Conservation (phyloP, 2,797 vertebrate species). For the Amphiprion clarkii region DNA sequence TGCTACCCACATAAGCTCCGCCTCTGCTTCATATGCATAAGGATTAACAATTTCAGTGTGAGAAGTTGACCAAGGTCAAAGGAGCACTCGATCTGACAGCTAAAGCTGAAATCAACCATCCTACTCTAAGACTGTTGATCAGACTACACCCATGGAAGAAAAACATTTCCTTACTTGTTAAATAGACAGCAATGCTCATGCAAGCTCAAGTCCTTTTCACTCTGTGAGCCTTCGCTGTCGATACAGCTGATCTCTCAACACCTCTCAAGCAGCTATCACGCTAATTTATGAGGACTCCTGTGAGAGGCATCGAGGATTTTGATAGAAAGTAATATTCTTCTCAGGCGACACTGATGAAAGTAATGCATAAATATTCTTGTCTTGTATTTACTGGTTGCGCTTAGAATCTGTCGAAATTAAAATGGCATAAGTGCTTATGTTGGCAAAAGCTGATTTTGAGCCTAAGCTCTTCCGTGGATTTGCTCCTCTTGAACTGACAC, state of each 20-base stretch:
- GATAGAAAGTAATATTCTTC: constrained; percentile 54
- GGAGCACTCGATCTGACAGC: constrained; percentile 32
- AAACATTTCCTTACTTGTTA: not conserved
- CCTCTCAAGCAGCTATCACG: constrained; percentile 36
- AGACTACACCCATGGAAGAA: not conserved
- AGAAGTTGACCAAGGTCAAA: constrained; percentile 26
- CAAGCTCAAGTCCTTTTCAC: constrained; percentile 14
- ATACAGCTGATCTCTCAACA: constrained; percentile 33
- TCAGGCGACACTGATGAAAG: constrained; percentile 56
- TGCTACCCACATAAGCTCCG: constrained; percentile 26
- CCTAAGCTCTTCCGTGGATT: constrained; percentile 18
- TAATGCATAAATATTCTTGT: constrained; percentile 39
- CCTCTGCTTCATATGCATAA: constrained; percentile 26
- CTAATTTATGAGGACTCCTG: constrained; percentile 48
- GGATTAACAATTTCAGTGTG: constrained; percentile 27
- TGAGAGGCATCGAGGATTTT: constrained; percentile 48
- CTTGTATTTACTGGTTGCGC: constrained; percentile 40
- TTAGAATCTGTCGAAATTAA: constrained; percentile 51
- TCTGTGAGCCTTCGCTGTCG: constrained; percentile 18
- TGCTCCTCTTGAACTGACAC: constrained; percentile 29
- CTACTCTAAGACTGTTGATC: constrained; percentile 10
- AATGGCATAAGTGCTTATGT: constrained; percentile 45
- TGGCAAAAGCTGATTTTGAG: constrained; percentile 19
- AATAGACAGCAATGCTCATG: constrained; percentile 20
- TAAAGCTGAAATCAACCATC: constrained; percentile 1